These are phyloP conservation scores for Dryas iulia DNA, from an alignment of 1,140 invertebrate genomes.

Conservation along the genomic window DNA sequence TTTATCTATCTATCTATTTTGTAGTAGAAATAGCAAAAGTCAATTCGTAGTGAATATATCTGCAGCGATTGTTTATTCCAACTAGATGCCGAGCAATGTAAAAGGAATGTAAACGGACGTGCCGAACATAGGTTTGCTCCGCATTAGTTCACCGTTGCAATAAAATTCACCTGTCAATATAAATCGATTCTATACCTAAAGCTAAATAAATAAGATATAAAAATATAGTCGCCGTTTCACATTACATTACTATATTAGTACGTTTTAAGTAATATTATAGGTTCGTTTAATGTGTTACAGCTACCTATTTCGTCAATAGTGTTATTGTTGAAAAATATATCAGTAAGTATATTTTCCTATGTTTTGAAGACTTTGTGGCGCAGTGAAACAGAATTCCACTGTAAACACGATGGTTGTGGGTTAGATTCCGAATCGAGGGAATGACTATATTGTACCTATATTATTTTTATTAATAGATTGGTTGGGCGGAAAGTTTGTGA, in stretches of 20 bases:
- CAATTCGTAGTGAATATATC: constrained; percentile 9
- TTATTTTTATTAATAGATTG: too few species aligned
- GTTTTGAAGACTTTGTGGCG: too few species aligned
- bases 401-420: too few species aligned
- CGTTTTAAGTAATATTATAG: background rate
- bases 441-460: too few species aligned
- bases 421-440: too few species aligned
- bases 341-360: too few species aligned
- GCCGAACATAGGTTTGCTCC: constrained; percentile 33
- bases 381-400: too few species aligned
- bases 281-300: background rate
- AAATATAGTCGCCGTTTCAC: constrained; percentile 1
- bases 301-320: background rate
- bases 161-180: constrained; percentile 42
- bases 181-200: constrained; percentile 32
- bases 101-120: constrained; percentile 39
- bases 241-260: background rate
- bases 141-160: constrained; percentile 37
- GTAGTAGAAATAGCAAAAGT: background rate
- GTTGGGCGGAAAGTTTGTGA: too few species aligned
- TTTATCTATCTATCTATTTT: too few species aligned
- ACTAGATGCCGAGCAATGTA: constrained; percentile 17
- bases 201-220: constrained; percentile 21
- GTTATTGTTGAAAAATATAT: background rate
- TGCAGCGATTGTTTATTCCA: constrained; percentile 12